These are phyloP conservation scores for Tyria jacobaeae DNA, from an alignment of 2,888 invertebrate genomes.

Conservation along the genomic window DNA sequence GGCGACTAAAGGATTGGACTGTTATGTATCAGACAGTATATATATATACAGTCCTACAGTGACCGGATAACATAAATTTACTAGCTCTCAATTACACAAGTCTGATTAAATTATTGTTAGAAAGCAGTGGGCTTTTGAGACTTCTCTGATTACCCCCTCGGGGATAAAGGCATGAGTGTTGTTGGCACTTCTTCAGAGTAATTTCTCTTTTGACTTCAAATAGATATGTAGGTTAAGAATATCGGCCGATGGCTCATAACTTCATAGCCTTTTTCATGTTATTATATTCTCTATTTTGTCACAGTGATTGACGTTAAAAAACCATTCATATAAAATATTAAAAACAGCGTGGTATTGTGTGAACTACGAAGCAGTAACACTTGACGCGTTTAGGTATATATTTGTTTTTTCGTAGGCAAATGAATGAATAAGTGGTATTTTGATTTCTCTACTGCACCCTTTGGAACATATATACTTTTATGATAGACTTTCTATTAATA, in stretches of 20 bases:
- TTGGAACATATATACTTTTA: background rate
- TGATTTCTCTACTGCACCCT: constrained; percentile 2
- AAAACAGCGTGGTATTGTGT: background rate
- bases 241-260: background rate
- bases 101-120: too few relatives aligned
- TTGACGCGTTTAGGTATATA: background rate
- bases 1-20: too few relatives aligned
- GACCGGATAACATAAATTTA: too few relatives aligned
- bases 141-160: too few relatives aligned
- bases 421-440: background rate
- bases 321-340: background rate
- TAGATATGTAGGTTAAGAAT: too few relatives aligned
- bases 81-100: too few relatives aligned
- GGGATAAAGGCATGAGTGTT: too few relatives aligned
- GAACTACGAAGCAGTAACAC: background rate
- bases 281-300: background rate
- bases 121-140: too few relatives aligned
- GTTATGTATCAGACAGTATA: too few relatives aligned
- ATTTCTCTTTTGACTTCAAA: too few relatives aligned
- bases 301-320: constrained; percentile 9
- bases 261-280: background rate
- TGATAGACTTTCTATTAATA: background rate
- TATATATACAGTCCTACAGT: too few relatives aligned
- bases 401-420: background rate
- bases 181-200: too few relatives aligned